Conservation (phyloP, 1,140 invertebrate genomes). For the Bilobella aurantiaca region DNA sequence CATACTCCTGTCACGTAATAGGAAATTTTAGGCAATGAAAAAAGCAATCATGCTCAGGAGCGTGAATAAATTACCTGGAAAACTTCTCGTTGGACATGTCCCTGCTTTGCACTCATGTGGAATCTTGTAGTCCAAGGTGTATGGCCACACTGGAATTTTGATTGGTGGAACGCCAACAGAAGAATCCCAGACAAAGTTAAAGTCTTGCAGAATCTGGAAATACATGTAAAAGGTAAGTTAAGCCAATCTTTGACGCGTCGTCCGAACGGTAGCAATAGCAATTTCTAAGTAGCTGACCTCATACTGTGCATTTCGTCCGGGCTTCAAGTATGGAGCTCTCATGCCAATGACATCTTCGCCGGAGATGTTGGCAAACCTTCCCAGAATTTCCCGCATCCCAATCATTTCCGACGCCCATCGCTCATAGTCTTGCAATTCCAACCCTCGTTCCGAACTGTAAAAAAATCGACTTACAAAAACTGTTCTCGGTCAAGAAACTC, state of each 20-base stretch:
- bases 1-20: conserved; percentile 56
- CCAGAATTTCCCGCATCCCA: conserved; percentile 77
- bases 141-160: conserved; percentile 80
- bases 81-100: conserved; percentile 79
- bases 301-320: conserved; percentile 81
- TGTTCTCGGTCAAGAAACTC: too few species aligned
- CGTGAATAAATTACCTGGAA: conserved; percentile 54
- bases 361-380: conserved; percentile 70
- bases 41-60: not conserved
- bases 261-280: too few species aligned
- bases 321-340: conserved; percentile 78
- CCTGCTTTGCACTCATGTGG: conserved; percentile 83
- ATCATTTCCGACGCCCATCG: conserved; percentile 89
- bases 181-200: conserved; percentile 84
- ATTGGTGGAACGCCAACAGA: conserved; percentile 74
- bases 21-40: not conserved
- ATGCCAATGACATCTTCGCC: conserved; percentile 72
- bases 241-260: too few species aligned
- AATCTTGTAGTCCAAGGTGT: conserved; percentile 82
- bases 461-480: conserved; percentile 11
- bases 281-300: too few species aligned
- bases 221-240: not conserved
- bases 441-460: conserved; percentile 61
- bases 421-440: conserved; percentile 78
- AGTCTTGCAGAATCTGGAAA: conserved; percentile 69